Evolutionary conservation across 2,797 vertebrate species (phyloP), one percentile per base, ranked within the genome.

Genomic region (Mormyrops attenuatus): DNA sequence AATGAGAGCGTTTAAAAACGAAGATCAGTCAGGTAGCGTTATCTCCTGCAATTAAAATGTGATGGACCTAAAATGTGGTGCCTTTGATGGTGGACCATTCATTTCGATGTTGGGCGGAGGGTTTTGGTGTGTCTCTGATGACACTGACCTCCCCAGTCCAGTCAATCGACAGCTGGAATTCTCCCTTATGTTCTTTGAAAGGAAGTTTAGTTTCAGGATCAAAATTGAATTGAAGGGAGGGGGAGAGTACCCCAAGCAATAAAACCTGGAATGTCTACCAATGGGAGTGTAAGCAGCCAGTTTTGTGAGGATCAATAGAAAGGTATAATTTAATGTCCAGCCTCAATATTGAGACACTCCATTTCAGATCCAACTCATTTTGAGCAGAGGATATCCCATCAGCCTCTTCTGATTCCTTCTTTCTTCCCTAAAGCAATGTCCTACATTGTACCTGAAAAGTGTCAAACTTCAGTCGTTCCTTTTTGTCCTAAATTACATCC

Each of bases 101-200:
- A 60, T 92, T 73, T 89, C 91, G 88, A 92, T 88, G 63, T 89
- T 44, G 88, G 69, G 8, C 22, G 52, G 22, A 91, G 66, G 26
- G 44, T n/a, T 91, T 49, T 90, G 80, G 82, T 85, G 80, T 49
- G 49, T 55, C 66, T 63, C 77, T 53, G 55, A 88, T 88, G 34
- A 44, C 84, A 53, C 85, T 89, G 44, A 82, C 44, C 2, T 9
- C 80, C 80, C 44, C 17, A 34, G 0, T 50, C 44, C 41, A 30
- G 15, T 60, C 84, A 30, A 17, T 80, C 20, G 26, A 47, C 84
- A 50, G 44, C 52, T 41, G 49, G 63, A 55, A 41, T 22, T 20
- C 85, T 44, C 60, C 50, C 26, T 63, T 87, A 20, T 57, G 15
- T 34, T 89, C 55, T 80, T 63, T 30, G 80, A 85, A 53, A 85